Evolutionary conservation across 2,113 vertebrate genomes (phyloP).

Genomic region (Lophotis ruficrista): DNA sequence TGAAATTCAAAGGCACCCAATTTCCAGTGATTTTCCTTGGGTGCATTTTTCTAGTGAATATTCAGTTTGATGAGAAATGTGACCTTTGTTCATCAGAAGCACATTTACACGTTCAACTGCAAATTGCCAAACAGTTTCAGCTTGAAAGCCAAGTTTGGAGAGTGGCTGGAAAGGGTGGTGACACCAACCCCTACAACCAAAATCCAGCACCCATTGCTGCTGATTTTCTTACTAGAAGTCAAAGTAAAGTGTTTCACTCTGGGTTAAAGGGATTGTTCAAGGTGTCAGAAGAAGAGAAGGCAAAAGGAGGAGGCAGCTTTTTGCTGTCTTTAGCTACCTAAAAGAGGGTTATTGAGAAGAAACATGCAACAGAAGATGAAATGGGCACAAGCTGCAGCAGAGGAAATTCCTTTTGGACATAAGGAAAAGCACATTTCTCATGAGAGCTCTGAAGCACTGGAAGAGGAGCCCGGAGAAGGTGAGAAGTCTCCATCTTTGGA

Average conservation of each 20-base stretch:
- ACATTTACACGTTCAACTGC: background rate
- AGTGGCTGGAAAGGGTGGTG: background rate
- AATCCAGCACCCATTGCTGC: background rate
- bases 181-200: background rate
- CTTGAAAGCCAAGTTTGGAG: background rate
- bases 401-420: background rate
- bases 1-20: constrained; percentile 34
- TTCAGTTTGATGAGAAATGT: background rate
- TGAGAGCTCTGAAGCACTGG: background rate
- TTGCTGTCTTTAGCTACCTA: background rate
- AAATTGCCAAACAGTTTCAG: background rate
- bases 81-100: background rate
- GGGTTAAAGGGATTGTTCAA: background rate
- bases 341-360: background rate
- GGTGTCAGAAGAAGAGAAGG: background rate
- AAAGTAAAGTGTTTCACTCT: background rate
- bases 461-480: background rate
- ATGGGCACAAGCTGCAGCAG: background rate
- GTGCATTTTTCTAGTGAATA: background rate
- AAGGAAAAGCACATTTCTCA: background rate
- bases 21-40: constrained; percentile 5
- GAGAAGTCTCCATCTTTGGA: background rate
- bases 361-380: background rate
- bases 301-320: background rate
- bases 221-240: background rate